Evolutionary conservation across 1,140 invertebrate species (phyloP).

Genomic region (Megalopta genalis): DNA sequence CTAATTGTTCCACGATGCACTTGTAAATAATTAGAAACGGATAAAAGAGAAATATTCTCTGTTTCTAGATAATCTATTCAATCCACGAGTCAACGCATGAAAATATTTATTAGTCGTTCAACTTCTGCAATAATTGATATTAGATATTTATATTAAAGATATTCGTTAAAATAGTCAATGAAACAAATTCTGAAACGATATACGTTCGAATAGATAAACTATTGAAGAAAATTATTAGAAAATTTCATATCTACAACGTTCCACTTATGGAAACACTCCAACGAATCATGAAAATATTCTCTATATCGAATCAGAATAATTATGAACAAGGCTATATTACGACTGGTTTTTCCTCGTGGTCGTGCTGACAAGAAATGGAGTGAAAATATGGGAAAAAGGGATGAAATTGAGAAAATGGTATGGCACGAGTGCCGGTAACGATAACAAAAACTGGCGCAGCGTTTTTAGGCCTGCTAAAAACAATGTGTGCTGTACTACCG

Average conservation of each 20-base stretch:
- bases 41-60: not conserved
- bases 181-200: too few species aligned
- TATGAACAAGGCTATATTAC: not conserved
- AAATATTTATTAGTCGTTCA: not conserved
- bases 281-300: too few species aligned
- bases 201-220: not conserved
- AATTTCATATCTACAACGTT: not conserved
- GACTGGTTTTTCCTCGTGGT: not conserved
- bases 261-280: not conserved
- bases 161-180: not conserved
- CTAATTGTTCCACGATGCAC: not conserved
- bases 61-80: not conserved
- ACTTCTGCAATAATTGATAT: not conserved
- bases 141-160: not conserved
- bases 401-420: not conserved
- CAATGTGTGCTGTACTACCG: conserved; percentile 26
- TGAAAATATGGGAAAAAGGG: not conserved
- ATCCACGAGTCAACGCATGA: not conserved
- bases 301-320: not conserved
- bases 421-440: conserved; percentile 4
- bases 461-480: conserved; percentile 72
- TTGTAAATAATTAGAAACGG: too few species aligned
- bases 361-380: not conserved
- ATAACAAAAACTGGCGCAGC: conserved; percentile 6
- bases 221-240: not conserved